Conservation (phyloP, 2,797 vertebrate species). For the Acanthurus lineatus region DNA sequence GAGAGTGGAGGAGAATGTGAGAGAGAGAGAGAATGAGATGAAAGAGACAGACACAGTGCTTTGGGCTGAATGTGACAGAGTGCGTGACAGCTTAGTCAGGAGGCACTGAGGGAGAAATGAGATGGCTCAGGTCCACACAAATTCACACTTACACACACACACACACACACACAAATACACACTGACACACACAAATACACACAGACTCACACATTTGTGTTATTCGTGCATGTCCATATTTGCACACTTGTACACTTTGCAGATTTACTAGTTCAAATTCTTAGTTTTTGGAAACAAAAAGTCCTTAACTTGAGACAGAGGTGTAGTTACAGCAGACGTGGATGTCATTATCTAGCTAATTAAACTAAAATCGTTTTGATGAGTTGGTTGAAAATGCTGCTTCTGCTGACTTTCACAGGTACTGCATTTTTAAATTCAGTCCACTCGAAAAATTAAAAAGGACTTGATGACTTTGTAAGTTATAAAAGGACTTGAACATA, state of each 20-base stretch:
- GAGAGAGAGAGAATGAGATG: conserved; percentile 64
- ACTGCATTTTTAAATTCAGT: no score
- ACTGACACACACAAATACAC: no score
- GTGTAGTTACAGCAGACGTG: background rate
- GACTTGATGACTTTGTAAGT: background rate
- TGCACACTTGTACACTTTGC: conserved; percentile 3
- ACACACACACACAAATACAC: background rate
- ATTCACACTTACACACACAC: background rate
- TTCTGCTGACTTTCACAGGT: no score
- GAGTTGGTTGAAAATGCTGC: background rate
- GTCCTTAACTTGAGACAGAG: background rate
- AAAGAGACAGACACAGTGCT: conserved; percentile 67
- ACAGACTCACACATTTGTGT: no score
- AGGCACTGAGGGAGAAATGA: conserved; percentile 70
- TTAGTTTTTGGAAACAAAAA: background rate
- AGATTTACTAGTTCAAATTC: background rate
- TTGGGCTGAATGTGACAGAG: conserved; percentile 71
- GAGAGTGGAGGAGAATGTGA: conserved; percentile 35
- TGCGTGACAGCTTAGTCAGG: conserved; percentile 73
- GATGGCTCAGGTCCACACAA: conserved; percentile 67
- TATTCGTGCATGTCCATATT: background rate
- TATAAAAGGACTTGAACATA: no score
- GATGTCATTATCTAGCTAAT: background rate
- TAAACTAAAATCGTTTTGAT: background rate
- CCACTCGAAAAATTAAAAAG: background rate